These are phyloP conservation scores for Beroe ovata DNA, from an alignment of 37 sponge, comb jelly and placozoan species.

Conservation along the genomic window DNA sequence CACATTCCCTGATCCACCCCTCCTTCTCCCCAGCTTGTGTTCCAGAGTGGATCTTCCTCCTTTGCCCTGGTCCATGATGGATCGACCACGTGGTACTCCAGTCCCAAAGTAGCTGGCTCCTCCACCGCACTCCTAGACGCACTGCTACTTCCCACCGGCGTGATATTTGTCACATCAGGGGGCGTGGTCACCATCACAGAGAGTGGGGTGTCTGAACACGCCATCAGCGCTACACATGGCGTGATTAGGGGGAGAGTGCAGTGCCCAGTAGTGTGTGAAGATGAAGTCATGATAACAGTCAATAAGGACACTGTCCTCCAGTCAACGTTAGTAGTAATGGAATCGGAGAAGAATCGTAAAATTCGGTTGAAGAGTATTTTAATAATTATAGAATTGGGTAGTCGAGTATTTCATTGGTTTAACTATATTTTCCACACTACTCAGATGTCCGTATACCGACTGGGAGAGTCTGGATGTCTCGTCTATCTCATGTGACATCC, in stretches of 20 bases:
- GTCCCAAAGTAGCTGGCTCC: background rate
- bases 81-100: background rate
- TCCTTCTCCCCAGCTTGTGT: background rate
- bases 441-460: slow-evolving; percentile 7
- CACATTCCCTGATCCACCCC: background rate
- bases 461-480: background rate
- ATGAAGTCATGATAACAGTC: background rate
- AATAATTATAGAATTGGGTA: too few species aligned
- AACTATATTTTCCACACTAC: too few species aligned
- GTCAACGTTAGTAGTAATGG: too few species aligned
- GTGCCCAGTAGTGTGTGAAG: background rate
- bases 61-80: background rate
- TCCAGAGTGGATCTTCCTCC: slow-evolving; percentile 4
- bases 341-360: too few species aligned
- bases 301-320: slow-evolving; percentile 1
- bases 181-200: slow-evolving; percentile 9
- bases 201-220: background rate
- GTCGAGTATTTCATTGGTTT: too few species aligned
- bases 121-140: background rate
- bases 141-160: background rate
- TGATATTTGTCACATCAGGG: slow-evolving; percentile 14
- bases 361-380: too few species aligned
- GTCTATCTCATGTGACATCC: background rate
- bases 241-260: background rate
- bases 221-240: background rate